Evolutionary conservation across 2,888 invertebrate species (phyloP), one percentile per base, ranked within the genome.

Genomic region (Trypoxylon attenuatum): DNA sequence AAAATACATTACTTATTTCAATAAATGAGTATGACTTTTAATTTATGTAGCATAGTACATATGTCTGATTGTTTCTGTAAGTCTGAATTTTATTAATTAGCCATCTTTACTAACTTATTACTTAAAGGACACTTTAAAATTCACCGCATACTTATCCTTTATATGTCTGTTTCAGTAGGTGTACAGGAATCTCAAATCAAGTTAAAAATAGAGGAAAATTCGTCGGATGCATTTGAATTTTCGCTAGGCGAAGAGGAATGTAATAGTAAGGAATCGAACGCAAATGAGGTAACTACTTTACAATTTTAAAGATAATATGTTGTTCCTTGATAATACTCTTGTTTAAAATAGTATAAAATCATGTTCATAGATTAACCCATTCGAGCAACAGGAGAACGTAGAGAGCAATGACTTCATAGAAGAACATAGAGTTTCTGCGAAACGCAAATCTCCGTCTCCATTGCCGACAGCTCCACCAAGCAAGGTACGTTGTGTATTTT

Each of bases 171-270:
- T 23, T 54, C 27, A 0, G 41, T 45, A 73, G 73, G 47, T 63
- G 33, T 38, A 55, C 70, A 74, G 49, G 73, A 73, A 57, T 71
- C 70, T 51, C 70, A 63, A 18, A 49, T 61, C 43, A 71, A 73
- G 22, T 21, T 57, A 16, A 76, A 76, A 49, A 51, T 61, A 19
- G 71, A 74, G 19, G 72, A 79, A 23, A 54, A 66, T 10, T 55
- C 62, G 19, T 46, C 65, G 52, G 47, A 62, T 5, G 71, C 72
- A 47, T 52, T 43, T 10, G 75, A 62, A 52, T 18, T 55, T 41
- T 19, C 50, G 2, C 23, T 52, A 43, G 46, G 10, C 4, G 58
- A 64, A 45, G 56, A 70, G 22, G 53, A 56, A 2, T 29, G 53
- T 10, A 46, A 38, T 1, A 45, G 63, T 43, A 47, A 49, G 5